Percentiles rank a stretch among this genome's conserved stretches.
Conservation (phyloP, 2,113 vertebrate species). For the Chinchilla lanigera region DNA sequence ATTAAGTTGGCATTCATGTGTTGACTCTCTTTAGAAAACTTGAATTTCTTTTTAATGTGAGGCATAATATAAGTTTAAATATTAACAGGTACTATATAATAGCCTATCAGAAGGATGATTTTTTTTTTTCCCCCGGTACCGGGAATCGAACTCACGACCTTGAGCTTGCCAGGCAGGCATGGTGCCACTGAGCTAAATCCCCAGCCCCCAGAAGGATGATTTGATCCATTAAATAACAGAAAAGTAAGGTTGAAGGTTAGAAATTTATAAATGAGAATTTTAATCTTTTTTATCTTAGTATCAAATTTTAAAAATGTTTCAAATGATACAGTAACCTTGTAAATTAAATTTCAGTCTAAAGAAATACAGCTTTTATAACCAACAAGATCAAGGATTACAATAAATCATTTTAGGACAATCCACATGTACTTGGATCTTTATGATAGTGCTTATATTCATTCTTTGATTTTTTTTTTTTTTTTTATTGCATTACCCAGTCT, state of each 20-base stretch:
- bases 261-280: slow-evolving; percentile 52
- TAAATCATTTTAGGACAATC: background rate
- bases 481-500: background rate
- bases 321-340: background rate
- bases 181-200: no score
- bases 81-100: background rate
- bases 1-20: background rate
- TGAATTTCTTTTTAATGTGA: background rate
- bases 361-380: background rate
- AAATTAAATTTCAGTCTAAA: background rate
- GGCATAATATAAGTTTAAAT: background rate
- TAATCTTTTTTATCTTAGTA: background rate
- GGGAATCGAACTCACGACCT: no score
- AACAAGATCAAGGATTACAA: background rate
- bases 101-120: background rate
- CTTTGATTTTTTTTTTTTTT: no score
- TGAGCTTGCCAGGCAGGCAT: no score
- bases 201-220: background rate
- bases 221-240: slow-evolving; percentile 1
- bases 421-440: background rate
- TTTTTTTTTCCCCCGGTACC: no score
- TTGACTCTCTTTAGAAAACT: background rate
- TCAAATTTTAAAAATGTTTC: background rate
- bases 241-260: background rate
- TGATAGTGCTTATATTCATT: background rate